Evolutionary conservation across 2,888 invertebrate genomes (phyloP).

Genomic region (Eupithecia subumbrata): DNA sequence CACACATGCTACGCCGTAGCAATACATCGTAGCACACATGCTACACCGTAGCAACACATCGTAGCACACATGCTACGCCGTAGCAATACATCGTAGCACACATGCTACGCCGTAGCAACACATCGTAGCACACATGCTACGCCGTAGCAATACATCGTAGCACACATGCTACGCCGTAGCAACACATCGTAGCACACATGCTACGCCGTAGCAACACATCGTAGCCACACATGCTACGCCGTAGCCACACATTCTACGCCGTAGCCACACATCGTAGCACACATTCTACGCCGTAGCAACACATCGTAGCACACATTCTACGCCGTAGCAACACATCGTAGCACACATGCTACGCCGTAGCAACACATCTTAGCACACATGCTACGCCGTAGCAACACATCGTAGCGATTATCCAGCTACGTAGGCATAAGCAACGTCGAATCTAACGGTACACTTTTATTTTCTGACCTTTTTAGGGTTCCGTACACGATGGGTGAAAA

Average conservation of each 20-base stretch:
- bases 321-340: not conserved
- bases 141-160: not conserved
- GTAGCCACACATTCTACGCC: not conserved
- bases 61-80: not conserved
- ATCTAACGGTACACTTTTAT: not conserved
- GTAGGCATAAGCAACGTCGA: not conserved
- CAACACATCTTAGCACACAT: not conserved
- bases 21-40: not conserved
- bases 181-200: not conserved
- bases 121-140: not conserved
- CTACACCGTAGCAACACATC: not conserved
- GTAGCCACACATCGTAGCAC: not conserved
- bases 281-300: not conserved
- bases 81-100: not conserved
- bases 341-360: not conserved
- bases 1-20: not conserved
- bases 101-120: not conserved
- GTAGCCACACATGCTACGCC: not conserved
- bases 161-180: not conserved
- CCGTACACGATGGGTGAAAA: too few relatives aligned
- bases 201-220: too few relatives aligned
- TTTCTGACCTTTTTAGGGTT: not conserved
- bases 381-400: conserved; percentile 1
- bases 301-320: not conserved
- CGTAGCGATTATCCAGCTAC: not conserved